Evolutionary conservation across 2,113 vertebrate genomes (phyloP), one percentile per base, ranked within the genome.

Genomic region (Microcebus ravelobensis): DNA sequence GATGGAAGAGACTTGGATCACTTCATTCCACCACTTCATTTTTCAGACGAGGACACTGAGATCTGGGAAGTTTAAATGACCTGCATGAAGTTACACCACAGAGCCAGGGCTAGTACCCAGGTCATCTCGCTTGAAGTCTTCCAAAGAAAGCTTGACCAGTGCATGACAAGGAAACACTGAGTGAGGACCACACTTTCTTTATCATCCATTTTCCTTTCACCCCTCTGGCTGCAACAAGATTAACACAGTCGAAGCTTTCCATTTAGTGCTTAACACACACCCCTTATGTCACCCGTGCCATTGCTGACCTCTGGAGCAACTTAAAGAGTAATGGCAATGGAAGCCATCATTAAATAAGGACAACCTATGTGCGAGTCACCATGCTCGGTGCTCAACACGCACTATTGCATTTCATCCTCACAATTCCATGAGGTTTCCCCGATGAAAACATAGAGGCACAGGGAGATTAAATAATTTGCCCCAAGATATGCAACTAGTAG

Each of bases 11-110:
- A 55, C 50, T 20, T 57, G 27, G 63, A 61, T 92, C 36, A n/a
- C 55, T 80, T 95, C 63, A 74, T 96, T 71, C 52, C 1, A 48
- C 50, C 27, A 25, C 29, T 92, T 93, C n/a, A 52, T 81, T 65
- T 96, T 91, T 73, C 48, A 86, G 48, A 74, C 93, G 63, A 95
- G 50, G 73, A 96, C 73, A 59, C 20, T 45, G 29, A 91, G 68
- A 31, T 80, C 73, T 90, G 9, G 73, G 23, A 61, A 70, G 18
- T 12, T 68, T 68, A 90, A 59, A 36, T 61, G 61, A 29, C 71
- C 71, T 63, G 2, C 4, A 8, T 90, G n/a, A 68, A 79, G 80
- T 90, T 55, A 61, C 3, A 42, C 12, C n/a, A 48, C 15, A 90
- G 73, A 83, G 52, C 80, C 61, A 50, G 48, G 31, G 31, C 48